Evolutionary conservation across 2,113 vertebrate species (phyloP), one percentile per base, ranked within the genome.

Genomic region (Sakesphorus luctuosus): DNA sequence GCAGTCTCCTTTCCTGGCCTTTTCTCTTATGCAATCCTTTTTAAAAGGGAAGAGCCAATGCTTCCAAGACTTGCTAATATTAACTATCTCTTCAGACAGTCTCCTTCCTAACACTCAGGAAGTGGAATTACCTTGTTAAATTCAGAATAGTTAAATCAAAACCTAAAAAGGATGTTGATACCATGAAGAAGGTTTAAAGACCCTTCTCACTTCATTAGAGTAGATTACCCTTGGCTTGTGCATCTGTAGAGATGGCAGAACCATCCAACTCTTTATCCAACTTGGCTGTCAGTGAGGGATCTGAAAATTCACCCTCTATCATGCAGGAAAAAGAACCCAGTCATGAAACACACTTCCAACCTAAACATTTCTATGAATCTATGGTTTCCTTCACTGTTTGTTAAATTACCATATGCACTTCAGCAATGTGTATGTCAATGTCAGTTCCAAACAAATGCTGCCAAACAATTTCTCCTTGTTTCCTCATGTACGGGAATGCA

Each of bases 401-500:
- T 66, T 62, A 76, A 49, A 62, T 67, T 44, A 16, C 20, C 26
- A 31, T 18, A 43, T 53, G n/a, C 19, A 44, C 38, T 61, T 89
- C 55, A 82, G 74, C 61, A 93, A 66, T 28, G 36, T 25, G 46
- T 62, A 17, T 36, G 28, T 18, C 52, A 36, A 7, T 49, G 63
- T 36, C n/a, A 29, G 5, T 67, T 69, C 40, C 79, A 66, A 43
- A 72, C 24, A 84, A 81, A 58, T 8, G 46, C 21, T 67, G 29
- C 63, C 67, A 66, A 83, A 68, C 7, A 56, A 50, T 66, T 86
- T 65, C 55, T 91, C 63, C 59, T 82, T 24, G 16, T 74, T 83
- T 50, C 26, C 50, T 69, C 68, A 43, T 31, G 47, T 7, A 43
- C 0, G 0, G 31, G 40, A 23, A 29, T 4, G 25, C 55, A 44